Evolutionary conservation across 2,888 invertebrate genomes (phyloP), one percentile per base, ranked within the genome.

Genomic region (Gymnocheta viridis): DNA sequence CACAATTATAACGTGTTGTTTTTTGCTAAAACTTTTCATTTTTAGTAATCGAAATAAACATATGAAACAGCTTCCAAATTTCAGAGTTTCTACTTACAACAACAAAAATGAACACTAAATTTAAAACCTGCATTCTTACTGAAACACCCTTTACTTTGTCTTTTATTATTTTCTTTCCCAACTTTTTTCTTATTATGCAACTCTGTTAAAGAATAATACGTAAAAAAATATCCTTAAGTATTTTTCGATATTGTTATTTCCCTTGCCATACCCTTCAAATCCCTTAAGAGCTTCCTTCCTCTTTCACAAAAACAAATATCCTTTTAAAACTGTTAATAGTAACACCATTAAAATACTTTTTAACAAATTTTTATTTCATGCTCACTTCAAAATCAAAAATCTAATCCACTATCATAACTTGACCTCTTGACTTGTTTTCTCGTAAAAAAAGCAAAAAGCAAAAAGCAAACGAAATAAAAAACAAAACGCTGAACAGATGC

Each of bases 261-360:
- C 27, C 24, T 24, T 22, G 0, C 14, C 4, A 54, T 19, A 49
- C 4, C 9, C 14, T 58, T 67, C 9, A 72, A 81, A 62, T 81
- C 80, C 60, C 67, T 60, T 74, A 62, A 69, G 74, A 54, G 41
- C 44, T 35, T 17, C 17, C 44, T 62, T 74, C 60, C 35, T 66
- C 41, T 22, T 2, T 41, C 12, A 2, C 9, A 1, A 17, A 79
- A 73, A 72, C 44, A 72, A 77, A 81, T 73, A 72, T 84, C 77
- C 62, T 69, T 81, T 73, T 84, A 84, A 84, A 84, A 84, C 84
- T 84, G 84, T 78, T 84, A 84, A 84, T 84, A 73, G 81, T 78
- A 81, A 84, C 84, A 78, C 84, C 64, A 84, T 84, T 81, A 81
- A 84, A 81, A 69, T 78, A 38, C 12, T 73, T 74, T 76, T 73